Evolutionary conservation across 2,888 invertebrate genomes (phyloP).

Genomic region (Apotomis betuletana): DNA sequence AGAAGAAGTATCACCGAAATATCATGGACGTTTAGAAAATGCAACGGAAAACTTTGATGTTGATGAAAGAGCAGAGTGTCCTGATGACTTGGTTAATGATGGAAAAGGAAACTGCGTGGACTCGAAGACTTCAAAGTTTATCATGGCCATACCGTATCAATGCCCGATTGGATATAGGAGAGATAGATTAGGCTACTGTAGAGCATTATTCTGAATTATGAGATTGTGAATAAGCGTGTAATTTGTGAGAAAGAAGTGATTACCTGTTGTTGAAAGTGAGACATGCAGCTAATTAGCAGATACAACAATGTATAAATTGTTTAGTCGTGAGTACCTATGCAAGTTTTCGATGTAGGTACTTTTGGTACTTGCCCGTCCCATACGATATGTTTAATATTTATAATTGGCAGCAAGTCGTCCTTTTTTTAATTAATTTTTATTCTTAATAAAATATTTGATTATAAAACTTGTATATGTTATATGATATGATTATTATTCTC

Average conservation of each 20-base stretch:
- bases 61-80: conserved; percentile 49
- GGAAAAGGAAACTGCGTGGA: conserved; percentile 58
- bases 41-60: conserved; percentile 34
- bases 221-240: background rate
- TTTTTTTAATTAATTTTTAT: no score
- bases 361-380: no score
- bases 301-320: background rate
- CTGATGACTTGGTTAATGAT: conserved; percentile 56
- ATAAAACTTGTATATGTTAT: no score
- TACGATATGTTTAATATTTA: no score
- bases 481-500: no score
- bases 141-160: conserved; percentile 67
- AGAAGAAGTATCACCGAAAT: conserved; percentile 67
- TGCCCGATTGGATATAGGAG: conserved; percentile 68
- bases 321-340: no score
- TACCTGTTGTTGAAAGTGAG: background rate
- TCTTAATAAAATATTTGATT: no score
- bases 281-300: background rate
- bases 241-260: background rate
- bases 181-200: conserved; percentile 67
- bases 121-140: conserved; percentile 56
- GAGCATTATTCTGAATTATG: conserved; percentile 53
- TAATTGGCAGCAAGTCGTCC: no score
- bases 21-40: conserved; percentile 55
- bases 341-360: no score